Evolutionary conservation across 2,113 vertebrate genomes (phyloP).

Genomic region (Urocynchramus pylzowi): DNA sequence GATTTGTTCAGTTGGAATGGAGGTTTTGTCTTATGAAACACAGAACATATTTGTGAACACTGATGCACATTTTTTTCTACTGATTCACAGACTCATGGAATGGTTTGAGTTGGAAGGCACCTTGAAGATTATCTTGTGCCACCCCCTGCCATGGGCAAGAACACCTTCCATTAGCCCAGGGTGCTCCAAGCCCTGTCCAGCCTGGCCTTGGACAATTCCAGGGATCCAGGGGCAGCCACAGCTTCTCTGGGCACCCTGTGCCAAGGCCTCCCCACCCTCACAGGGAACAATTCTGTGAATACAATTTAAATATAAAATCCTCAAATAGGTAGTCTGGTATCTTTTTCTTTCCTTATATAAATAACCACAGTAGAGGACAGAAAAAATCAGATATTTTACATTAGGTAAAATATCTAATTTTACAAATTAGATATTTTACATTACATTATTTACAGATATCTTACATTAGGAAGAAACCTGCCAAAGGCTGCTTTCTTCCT

Average conservation of each 20-base stretch:
- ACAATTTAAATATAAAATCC: neutral
- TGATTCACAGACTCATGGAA: no score
- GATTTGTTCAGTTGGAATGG: neutral
- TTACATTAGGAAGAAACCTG: neutral
- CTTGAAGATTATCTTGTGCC: neutral
- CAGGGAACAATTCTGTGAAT: neutral
- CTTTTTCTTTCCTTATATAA: neutral
- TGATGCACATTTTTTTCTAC: neutral
- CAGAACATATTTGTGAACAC: neutral
- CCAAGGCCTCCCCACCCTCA: neutral
- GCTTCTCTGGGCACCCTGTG: neutral
- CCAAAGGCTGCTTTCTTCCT: neutral
- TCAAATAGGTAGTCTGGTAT: neutral
- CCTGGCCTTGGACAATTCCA: neutral
- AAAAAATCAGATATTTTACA: neutral
- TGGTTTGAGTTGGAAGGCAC: neutral
- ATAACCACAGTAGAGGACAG: neutral
- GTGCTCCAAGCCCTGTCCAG: accelerated
- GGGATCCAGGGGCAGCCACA: neutral
- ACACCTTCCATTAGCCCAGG: accelerated
- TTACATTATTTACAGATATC: neutral
- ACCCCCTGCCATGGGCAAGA: neutral
- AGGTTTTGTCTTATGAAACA: neutral
- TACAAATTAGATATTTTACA: neutral
- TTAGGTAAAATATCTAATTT: no score